Percentiles rank a stretch among this genome's conserved stretches.
Evolutionary conservation across 2,113 vertebrate genomes (phyloP).

Genomic region (Syrmaticus mikado): DNA sequence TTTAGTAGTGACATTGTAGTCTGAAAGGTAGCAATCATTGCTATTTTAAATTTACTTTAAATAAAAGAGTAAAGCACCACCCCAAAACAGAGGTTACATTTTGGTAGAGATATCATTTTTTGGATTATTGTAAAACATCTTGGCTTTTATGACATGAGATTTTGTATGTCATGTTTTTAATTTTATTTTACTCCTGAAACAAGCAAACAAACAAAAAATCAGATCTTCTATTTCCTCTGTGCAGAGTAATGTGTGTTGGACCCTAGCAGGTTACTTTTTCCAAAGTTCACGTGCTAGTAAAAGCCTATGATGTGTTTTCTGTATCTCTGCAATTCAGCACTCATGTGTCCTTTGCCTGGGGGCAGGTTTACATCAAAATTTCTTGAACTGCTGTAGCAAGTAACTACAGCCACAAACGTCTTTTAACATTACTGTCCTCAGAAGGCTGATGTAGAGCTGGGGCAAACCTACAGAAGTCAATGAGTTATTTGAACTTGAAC

Average conservation of each 20-base stretch:
- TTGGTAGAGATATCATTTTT: not conserved
- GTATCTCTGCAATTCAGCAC: not conserved
- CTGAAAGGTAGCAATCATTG: not conserved
- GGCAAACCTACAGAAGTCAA: not conserved
- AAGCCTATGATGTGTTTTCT: constrained; percentile 19
- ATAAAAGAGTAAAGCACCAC: not conserved
- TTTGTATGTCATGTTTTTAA: not conserved
- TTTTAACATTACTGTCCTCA: constrained; percentile 15
- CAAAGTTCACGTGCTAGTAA: not conserved
- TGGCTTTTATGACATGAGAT: not conserved
- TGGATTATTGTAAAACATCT: accelerated
- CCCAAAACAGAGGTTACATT: not conserved
- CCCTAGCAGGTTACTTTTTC: not conserved
- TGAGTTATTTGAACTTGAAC: not conserved
- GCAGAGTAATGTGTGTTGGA: not conserved
- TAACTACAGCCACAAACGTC: not conserved
- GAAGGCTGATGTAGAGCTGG: not conserved
- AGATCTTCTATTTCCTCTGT: not conserved
- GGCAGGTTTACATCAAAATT: constrained; percentile 34
- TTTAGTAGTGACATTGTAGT: not conserved
- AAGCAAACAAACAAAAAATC: not conserved
- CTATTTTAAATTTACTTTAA: not conserved
- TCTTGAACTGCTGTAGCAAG: constrained; percentile 4
- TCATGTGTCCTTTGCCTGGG: constrained; percentile 28
- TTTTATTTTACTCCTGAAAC: not conserved